Evolutionary conservation across 2,797 vertebrate species (phyloP), one percentile per base, ranked within the genome.

Genomic region (Diplodus sargus): DNA sequence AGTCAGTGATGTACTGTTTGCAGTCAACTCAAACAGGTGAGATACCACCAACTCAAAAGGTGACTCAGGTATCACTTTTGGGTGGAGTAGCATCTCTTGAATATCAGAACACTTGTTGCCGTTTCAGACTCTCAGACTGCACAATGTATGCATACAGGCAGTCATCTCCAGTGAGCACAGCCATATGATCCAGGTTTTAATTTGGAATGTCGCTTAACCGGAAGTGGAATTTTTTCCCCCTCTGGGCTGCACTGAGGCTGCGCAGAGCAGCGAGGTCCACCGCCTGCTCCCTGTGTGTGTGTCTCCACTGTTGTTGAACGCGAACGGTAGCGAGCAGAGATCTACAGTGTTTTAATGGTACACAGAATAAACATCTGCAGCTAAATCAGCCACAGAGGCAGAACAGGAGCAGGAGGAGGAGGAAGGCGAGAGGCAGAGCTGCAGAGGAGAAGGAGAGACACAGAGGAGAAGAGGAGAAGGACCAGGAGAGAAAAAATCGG

Each of bases 261-360:
- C 89, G 89, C 87, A 83, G 59, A 78, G 70, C 56, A 57, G 70
- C 60, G 30, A 75, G 81, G 73, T 79, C 25, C 82, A 25, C 59
- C 76, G 89, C 63, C 82, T 90, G 86, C 25, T 22, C 23, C 20
- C 68, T 15, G 30, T 34, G 68, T 68, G 68, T 68, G 79, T 70
- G 70, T n/a, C 48, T 53, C 3, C 18, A 70, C 70, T 87, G 86
- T 83, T 83, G 56, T 76, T 80, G 28, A 14, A 64, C 28, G 51
- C 58, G 18, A 74, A 22, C 48, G 11, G 34, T 30, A 80, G 22
- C 43, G 68, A 65, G 45, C 61, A 8, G 16, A 30, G 45, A 5
- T 16, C 10, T 45, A 1, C 42, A 0, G 10, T 0, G 56, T 45
- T 43, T 43, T 20, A 4, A 74, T 60, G 80, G 54, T 28, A 72